A percentile compares a stretch with the other conserved stretches of the same genome.
These are phyloP conservation scores for Hestina assimilis DNA, from an alignment of 1,140 invertebrate genomes.

Conservation along the genomic window DNA sequence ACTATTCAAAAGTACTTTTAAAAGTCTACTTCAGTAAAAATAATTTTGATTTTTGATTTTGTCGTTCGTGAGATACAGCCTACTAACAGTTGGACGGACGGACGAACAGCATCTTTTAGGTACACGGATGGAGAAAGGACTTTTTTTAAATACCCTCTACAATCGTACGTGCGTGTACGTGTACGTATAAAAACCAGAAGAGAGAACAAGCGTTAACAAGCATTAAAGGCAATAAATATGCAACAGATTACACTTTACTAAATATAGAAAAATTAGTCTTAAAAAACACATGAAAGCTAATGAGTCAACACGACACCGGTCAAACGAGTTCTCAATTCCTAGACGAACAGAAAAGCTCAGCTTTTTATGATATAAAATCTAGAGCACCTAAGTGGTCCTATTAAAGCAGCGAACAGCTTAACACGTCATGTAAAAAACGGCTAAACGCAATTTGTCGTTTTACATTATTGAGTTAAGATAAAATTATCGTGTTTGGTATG, in stretches of 20 bases:
- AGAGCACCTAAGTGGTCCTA: slow-evolving; percentile 15
- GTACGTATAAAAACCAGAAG: too few species aligned
- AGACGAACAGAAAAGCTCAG: slow-evolving; percentile 16
- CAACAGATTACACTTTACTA: slow-evolving; percentile 2
- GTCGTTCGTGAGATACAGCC: too few species aligned
- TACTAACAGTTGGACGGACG: too few species aligned
- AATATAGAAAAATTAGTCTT: slow-evolving; percentile 3
- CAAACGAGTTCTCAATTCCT: slow-evolving; percentile 13
- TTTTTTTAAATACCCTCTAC: neutral
- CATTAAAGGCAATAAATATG: slow-evolving; percentile 23
- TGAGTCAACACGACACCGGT: slow-evolving; percentile 19
- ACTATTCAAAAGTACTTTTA: too few species aligned
- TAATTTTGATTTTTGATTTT: too few species aligned
- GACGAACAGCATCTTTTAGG: too few species aligned
- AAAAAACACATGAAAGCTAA: slow-evolving; percentile 7
- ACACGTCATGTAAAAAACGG: slow-evolving; percentile 3
- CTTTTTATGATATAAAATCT: slow-evolving; percentile 22
- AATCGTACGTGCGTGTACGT: too few species aligned
- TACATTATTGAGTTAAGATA: neutral
- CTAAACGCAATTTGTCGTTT: neutral
- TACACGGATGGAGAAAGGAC: too few species aligned
- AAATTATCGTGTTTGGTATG: too few species aligned
- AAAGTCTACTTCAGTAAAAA: too few species aligned
- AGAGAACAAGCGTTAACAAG: neutral
- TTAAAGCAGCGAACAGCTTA: slow-evolving; percentile 11